Evolutionary conservation across 2,113 vertebrate genomes (phyloP).

Genomic region (Reinhardtius hippoglossoides): DNA sequence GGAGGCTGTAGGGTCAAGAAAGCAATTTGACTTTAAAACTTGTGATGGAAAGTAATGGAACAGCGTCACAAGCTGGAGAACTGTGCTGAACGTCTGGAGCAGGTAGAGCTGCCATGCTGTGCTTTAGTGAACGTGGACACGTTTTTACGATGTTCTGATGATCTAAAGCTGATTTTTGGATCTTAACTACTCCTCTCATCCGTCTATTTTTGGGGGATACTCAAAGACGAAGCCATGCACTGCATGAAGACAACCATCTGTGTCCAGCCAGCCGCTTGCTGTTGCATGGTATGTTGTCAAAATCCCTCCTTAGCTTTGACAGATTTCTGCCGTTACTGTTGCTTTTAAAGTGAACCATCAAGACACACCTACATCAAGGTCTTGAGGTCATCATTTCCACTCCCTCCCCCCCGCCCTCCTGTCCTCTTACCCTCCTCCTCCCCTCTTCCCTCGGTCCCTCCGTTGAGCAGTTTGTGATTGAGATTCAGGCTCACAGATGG

Average conservation of each 20-base stretch:
- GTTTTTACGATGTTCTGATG: neutral
- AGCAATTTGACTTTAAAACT: neutral
- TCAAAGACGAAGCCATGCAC: neutral
- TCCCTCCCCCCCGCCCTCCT: neutral
- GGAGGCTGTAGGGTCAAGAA: neutral
- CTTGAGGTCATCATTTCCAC: neutral
- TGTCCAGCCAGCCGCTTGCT: conserved; percentile 10
- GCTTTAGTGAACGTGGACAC: neutral
- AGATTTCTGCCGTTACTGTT: neutral
- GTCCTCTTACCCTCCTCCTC: no score
- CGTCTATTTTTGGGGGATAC: neutral
- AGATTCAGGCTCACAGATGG: conserved; percentile 57
- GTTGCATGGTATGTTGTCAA: neutral
- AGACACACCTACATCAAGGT: neutral
- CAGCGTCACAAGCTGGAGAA: no score
- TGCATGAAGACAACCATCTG: conserved; percentile 15
- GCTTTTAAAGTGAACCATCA: neutral
- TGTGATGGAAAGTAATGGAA: neutral
- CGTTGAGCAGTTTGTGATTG: conserved; percentile 33
- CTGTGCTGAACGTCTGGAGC: neutral
- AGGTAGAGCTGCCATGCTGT: neutral
- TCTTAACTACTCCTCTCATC: conserved; percentile 18
- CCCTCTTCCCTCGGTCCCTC: neutral
- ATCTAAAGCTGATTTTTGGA: neutral
- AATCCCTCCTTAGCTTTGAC: neutral